These are phyloP conservation scores for Helicoverpa assulta DNA, from an alignment of 2,888 invertebrate species.

Conservation along the genomic window DNA sequence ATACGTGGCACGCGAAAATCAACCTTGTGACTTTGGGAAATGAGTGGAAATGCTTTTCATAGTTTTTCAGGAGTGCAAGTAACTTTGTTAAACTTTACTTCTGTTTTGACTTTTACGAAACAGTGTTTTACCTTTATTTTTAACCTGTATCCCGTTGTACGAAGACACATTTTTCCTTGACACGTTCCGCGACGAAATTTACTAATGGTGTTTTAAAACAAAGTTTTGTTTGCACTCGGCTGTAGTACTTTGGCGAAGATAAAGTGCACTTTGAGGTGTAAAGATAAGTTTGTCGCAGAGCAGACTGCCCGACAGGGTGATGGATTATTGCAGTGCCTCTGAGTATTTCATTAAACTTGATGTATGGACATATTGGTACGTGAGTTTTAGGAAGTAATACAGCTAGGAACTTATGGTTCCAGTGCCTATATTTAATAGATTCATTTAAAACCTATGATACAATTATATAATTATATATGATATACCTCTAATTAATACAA, in stretches of 20 bases:
- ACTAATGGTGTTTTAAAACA: conserved; percentile 74
- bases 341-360: conserved; percentile 76
- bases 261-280: conserved; percentile 58
- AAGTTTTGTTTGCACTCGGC: conserved; percentile 67
- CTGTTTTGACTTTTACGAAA: conserved; percentile 62
- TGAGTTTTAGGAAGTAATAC: conserved; percentile 20
- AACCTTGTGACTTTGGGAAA: conserved; percentile 45
- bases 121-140: conserved; percentile 48
- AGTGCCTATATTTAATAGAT: neutral
- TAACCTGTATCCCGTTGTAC: conserved; percentile 59
- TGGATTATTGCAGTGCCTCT: conserved; percentile 77
- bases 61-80: conserved; percentile 9
- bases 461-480: too few relatives aligned
- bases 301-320: conserved; percentile 79
- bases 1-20: conserved; percentile 24
- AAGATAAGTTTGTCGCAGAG: conserved; percentile 66
- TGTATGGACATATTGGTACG: conserved; percentile 52
- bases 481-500: too few relatives aligned
- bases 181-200: conserved; percentile 50
- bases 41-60: conserved; percentile 4
- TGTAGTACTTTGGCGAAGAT: conserved; percentile 51
- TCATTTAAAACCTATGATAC: too few relatives aligned
- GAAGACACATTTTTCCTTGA: conserved; percentile 66
- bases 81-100: conserved; percentile 46
- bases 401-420: conserved; percentile 12